Base-by-base conservation (phyloP, 2,113 vertebrate species). In the Chionis minor region DNA sequence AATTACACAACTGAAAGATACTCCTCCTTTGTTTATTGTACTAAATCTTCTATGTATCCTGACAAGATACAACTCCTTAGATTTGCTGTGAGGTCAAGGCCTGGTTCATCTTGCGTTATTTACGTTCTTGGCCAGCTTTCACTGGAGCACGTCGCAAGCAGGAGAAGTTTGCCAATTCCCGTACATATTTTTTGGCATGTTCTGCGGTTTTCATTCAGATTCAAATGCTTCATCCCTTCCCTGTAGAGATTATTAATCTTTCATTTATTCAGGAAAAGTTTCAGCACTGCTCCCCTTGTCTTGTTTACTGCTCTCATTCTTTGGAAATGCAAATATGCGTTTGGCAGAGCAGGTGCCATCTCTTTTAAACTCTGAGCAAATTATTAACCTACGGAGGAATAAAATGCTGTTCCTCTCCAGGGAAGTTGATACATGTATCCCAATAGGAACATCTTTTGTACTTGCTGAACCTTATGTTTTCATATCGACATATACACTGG, bases 241-340 rank as follows among this genome's bases (percentile, higher is more conserved):
- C 47, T 6, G 38, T 66, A n/a, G 78, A 94, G 81, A 85, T 85
- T 81, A 89, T 81, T 92, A 81, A 86, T 94, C 74, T 86, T 85
- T 93, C 91, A 96, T 96, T 93, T 96, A 96, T 97, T 96, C 78
- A 7, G 87, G 74, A 80, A 85, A 96, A 96, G 90, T 96, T 96
- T 94, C 70, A 91, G 62, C 26, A 44, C 70, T 93, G 78, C 84
- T 95, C 93, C 90, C 58, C 73, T 91, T 61, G 58, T 88, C 93
- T 88, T 90, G 74, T 97, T 96, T 94, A 81, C 90, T 90, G 66
- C 87, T 91, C 35, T 90, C n/a, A 26, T 91, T 94, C 85, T 95
- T 95, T 97, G 90, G 90, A 96, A 95, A 97, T 96, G 93, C 87
- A 97, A 95, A 96, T 96, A 67, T 23, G 47, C 72, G 30, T 91